Conservation (phyloP, 2,113 vertebrate species). For the Neopipo cinnamomea region DNA sequence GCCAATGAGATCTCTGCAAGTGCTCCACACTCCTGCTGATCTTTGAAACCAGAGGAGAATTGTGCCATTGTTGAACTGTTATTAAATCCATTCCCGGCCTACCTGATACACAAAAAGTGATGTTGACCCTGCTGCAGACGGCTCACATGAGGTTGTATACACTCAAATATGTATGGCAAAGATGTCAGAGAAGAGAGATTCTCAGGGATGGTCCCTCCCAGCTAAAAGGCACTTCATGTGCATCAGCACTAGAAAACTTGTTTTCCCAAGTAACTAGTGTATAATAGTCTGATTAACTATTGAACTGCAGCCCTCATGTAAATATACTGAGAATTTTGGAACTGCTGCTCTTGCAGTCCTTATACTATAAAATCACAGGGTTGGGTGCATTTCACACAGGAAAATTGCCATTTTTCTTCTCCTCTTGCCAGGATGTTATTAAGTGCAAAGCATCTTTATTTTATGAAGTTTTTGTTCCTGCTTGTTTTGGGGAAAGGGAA, state of each 20-base stretch:
- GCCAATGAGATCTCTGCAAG: not conserved
- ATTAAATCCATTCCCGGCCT: not conserved
- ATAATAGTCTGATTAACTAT: not conserved
- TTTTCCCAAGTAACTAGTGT: not conserved
- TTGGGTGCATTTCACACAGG: not conserved
- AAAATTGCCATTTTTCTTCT: constrained; percentile 15
- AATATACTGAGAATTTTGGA: not conserved
- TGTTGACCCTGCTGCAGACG: not conserved
- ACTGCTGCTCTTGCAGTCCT: not conserved
- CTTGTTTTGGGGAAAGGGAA: not conserved
- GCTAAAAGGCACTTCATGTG: not conserved
- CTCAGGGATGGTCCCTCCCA: not conserved
- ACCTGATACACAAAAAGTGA: not conserved
- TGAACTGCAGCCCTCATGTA: not conserved
- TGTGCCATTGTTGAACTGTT: not conserved
- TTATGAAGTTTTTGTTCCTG: not conserved
- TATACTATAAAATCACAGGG: not conserved
- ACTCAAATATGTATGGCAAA: not conserved
- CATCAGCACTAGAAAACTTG: not conserved
- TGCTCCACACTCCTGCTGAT: not conserved
- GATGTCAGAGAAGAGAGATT: not conserved
- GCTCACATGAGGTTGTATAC: not conserved
- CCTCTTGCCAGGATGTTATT: not conserved
- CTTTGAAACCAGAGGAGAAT: not conserved
- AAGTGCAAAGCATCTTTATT: not conserved